phyloP scores from a whole-genome alignment of 2,888 invertebrate species.

The Anticlea derivata region DNA sequence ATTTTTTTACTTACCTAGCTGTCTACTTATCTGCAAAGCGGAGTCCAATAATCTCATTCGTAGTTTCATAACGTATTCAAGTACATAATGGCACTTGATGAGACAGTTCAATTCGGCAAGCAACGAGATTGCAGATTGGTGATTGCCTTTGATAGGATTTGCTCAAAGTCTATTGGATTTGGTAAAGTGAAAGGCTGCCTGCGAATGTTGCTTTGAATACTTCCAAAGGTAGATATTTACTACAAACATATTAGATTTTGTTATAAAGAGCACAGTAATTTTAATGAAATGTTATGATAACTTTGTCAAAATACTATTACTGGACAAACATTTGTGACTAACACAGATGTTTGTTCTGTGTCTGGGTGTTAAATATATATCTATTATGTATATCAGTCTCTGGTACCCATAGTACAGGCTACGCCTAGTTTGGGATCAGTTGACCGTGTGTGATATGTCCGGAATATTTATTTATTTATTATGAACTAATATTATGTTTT shows the following conservation, averaged over 20 bases:
- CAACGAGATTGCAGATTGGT: slow-evolving; percentile 11
- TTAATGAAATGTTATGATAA: too few species aligned
- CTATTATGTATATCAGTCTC: too few species aligned
- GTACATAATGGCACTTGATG: slow-evolving; percentile 17
- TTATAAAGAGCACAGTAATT: not conserved
- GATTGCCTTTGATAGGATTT: slow-evolving; percentile 24
- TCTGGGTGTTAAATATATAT: too few species aligned
- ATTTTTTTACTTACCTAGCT: too few species aligned
- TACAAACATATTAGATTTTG: not conserved
- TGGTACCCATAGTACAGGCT: too few species aligned
- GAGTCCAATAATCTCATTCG: slow-evolving; percentile 24
- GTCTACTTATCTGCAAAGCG: slow-evolving; percentile 6
- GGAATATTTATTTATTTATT: too few species aligned
- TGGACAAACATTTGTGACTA: too few species aligned
- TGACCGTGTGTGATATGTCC: too few species aligned
- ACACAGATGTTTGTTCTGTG: too few species aligned
- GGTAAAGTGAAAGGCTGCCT: slow-evolving; percentile 15
- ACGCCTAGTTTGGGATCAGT: too few species aligned
- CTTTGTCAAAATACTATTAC: too few species aligned
- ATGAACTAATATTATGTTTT: too few species aligned
- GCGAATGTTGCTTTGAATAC: slow-evolving; percentile 11
- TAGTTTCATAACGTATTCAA: slow-evolving; percentile 26
- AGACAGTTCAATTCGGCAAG: slow-evolving; percentile 29
- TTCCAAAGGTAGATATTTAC: not conserved
- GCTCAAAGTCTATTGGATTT: slow-evolving; percentile 24